Evolutionary conservation across 2,113 vertebrate genomes (phyloP), one percentile per base, ranked within the genome.

Genomic region (Microcebus griseorufus): DNA sequence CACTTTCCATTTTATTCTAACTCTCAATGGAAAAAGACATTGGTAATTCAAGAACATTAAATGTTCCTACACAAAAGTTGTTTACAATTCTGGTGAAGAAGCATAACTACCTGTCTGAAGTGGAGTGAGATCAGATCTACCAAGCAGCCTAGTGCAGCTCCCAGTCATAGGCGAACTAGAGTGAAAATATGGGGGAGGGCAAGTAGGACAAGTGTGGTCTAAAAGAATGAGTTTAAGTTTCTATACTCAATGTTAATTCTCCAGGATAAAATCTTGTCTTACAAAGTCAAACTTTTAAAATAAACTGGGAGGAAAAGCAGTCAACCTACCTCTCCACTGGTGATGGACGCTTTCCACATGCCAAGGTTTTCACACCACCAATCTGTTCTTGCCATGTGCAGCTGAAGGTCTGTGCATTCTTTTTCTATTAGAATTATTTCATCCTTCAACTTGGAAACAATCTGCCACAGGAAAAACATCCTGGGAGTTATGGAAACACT

Each of bases 311-410:
- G 9, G 37, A 27, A 20, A 58, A 22, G 37, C 70, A 58, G 51
- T 16, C 29, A 25, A 5, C 91, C 37, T 96, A 99, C 99, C 99
- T 99, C 99, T 7, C 99, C 99, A 39, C 98, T 98, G 85, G 98
- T 98, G 79, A 99, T 99, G 29, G 98, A 96, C 6, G 99, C 99
- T 98, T 99, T 99, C 99, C 99, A 99, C 98, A 99, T 98, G 34
- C 99, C 99, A 18, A 99, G 98, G 96, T 99, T 99, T 97, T 99
- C 99, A 97, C 99, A 99, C 99, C 99, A 99, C 99, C 99, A 99
- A 90, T 99, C 99, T 0, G 99, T 99, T 90, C 99, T 99, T 6
- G 98, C 99, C 98, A 99, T 99, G 96, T 99, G 99, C 76, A 99
- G 97, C 98, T 99, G 99, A 23, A 99, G 99, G 90, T 99, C 99